Evolutionary conservation across 1,140 invertebrate species (phyloP), one percentile per base, ranked within the genome.

Genomic region (Heliothis subflexa): DNA sequence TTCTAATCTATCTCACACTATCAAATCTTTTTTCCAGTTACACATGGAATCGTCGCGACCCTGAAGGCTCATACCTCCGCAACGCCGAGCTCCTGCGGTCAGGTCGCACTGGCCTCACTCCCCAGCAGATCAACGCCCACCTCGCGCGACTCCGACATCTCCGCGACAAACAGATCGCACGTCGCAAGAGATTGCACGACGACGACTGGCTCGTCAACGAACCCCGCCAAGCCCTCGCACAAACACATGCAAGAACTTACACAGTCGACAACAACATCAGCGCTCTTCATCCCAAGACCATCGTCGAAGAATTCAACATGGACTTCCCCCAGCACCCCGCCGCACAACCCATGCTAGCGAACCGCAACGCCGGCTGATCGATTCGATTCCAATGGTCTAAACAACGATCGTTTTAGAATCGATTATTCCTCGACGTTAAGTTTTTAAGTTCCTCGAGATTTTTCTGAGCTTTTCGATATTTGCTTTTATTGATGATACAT

Each of bases 301-400:
- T 95, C n/a, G 92, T 95, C 0, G 95, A 95, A 78, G 93, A 94
- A 70, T 94, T 95, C 82, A 89, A 94, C 33, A 91, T 93, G 91
- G 64, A 50, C 1, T 81, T 92, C 47, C 90, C 90, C 0, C 87
- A 86, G 0, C 88, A 85, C 0, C 88, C 92, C 0, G 80, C 86
- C 10, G 54, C 54, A 9, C 21, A 86, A 85, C 0, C 57, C 89
- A 0, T 81, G 85, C 1, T 78, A 50, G 84, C 85, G 3, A 84
- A 83, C 2, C 85, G 86, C 64, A 86, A 86, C 13, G 85, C 88
- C 49, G 89, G 86, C 75, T 92, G 90, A 85, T 21, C 72, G 66
- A 77, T 57, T 47, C 50, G 74, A 66, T 55, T 77, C 18, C 0
- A 52, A 72, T 64, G n/a, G 45, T 62, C 68, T 52, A 74, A 13